Conservation (phyloP, 37 sponge, comb jelly and placozoan species). For the Crambe crambe region DNA sequence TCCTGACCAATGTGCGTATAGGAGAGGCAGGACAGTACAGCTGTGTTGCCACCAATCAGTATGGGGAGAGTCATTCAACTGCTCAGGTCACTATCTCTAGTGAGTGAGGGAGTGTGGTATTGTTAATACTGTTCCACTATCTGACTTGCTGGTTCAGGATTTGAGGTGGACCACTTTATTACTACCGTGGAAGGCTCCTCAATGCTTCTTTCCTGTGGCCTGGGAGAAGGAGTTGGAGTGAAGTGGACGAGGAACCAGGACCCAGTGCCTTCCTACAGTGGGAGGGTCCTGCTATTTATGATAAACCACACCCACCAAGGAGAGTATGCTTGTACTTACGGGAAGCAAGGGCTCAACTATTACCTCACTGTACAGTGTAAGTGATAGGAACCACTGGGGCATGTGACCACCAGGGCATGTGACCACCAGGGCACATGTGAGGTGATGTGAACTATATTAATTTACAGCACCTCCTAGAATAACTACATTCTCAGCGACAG, state of each 20-base stretch:
- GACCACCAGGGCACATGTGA: background rate
- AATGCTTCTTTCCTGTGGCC: background rate
- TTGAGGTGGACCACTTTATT: background rate
- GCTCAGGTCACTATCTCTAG: constrained; percentile 15
- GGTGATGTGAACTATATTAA: background rate
- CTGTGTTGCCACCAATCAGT: constrained; percentile 28
- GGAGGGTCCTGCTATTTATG: background rate
- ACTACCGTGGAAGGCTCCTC: background rate
- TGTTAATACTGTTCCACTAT: background rate
- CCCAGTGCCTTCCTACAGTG: background rate
- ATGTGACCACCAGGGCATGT: background rate
- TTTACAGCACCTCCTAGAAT: constrained; percentile 7
- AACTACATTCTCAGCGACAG: background rate
- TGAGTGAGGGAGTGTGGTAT: background rate
- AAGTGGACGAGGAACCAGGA: background rate
- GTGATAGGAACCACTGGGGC: background rate
- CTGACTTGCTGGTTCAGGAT: background rate
- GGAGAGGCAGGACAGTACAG: constrained; percentile 19
- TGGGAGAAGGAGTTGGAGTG: background rate
- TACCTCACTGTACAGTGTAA: constrained; percentile 29
- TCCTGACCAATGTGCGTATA: background rate
- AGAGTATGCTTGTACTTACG: constrained; percentile 26
- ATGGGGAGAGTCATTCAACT: background rate
- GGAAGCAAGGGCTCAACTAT: background rate
- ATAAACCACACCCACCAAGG: constrained; percentile 2